phyloP scores from a whole-genome alignment of 2,797 vertebrate genomes.

The Bovichtus diacanthus region DNA sequence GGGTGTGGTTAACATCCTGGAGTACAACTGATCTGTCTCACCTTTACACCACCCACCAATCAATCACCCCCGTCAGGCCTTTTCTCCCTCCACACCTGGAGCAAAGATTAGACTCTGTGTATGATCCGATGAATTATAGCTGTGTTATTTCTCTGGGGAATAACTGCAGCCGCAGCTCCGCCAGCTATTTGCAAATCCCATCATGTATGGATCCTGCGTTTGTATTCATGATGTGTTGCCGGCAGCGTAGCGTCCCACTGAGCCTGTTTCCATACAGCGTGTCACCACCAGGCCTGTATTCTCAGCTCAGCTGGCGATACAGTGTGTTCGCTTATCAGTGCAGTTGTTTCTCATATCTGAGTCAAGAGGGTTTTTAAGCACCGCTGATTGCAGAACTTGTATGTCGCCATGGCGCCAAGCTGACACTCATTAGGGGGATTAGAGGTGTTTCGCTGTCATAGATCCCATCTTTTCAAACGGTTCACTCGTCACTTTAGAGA shows the following conservation, averaged over 20 bases:
- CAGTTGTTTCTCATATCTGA: constrained; percentile 64
- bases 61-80: constrained; percentile 37
- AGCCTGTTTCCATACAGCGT: constrained; percentile 36
- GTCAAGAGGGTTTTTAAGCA: constrained; percentile 55
- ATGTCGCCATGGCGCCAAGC: constrained; percentile 58
- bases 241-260: constrained; percentile 3
- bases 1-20: constrained; percentile 64
- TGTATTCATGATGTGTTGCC: constrained; percentile 41
- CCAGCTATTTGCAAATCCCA: constrained; percentile 31
- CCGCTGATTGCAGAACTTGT: constrained; percentile 68
- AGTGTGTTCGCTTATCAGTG: constrained; percentile 66
- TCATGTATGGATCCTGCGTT: constrained; percentile 23
- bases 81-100: constrained; percentile 2
- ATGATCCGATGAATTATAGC: constrained; percentile 10
- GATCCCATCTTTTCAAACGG: constrained; percentile 54
- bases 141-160: constrained; percentile 28
- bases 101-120: constrained; percentile 13
- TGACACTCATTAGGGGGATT: constrained; percentile 66
- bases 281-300: constrained; percentile 31
- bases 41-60: constrained; percentile 34
- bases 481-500: constrained; percentile 45
- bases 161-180: constrained; percentile 2
- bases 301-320: constrained; percentile 42
- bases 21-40: constrained; percentile 24
- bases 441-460: constrained; percentile 57